Evolutionary conservation across 2,888 invertebrate species (phyloP).

Genomic region (Harmothoe impar): DNA sequence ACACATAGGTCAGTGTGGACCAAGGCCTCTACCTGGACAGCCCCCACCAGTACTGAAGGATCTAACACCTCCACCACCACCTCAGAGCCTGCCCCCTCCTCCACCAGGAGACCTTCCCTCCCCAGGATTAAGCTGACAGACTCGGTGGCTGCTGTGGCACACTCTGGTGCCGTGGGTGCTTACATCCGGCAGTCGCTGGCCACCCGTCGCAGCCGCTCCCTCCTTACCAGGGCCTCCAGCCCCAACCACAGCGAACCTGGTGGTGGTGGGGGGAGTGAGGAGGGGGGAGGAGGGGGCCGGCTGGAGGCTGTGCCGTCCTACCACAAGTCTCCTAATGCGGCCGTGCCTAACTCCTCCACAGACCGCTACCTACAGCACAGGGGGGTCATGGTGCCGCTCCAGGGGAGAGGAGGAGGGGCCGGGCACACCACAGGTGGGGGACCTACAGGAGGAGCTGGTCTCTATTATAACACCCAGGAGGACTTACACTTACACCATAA

Average conservation of each 20-base stretch:
- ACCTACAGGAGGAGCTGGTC: background rate
- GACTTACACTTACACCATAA: background rate
- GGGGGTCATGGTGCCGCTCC: background rate
- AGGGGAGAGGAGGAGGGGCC: background rate
- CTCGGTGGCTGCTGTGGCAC: background rate
- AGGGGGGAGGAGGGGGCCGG: background rate
- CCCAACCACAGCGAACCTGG: background rate
- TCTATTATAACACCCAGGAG: background rate
- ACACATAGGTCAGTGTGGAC: no score
- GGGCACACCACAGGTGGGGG: no score
- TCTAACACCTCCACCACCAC: no score
- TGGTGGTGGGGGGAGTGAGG: background rate
- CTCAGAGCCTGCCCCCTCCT: no score
- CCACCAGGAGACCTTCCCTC: no score
- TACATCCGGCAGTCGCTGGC: constrained; percentile 23
- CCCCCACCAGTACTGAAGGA: no score
- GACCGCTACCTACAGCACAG: no score
- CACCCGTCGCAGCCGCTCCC: background rate
- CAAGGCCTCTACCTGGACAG: no score
- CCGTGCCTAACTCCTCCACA: background rate
- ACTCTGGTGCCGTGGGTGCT: constrained; percentile 30
- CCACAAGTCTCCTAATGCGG: constrained; percentile 45
- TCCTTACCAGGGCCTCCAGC: background rate
- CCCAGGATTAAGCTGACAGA: no score
- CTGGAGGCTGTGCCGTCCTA: background rate